phyloP scores from a whole-genome alignment of 2,113 vertebrate species.

The Nettapus auritus region DNA sequence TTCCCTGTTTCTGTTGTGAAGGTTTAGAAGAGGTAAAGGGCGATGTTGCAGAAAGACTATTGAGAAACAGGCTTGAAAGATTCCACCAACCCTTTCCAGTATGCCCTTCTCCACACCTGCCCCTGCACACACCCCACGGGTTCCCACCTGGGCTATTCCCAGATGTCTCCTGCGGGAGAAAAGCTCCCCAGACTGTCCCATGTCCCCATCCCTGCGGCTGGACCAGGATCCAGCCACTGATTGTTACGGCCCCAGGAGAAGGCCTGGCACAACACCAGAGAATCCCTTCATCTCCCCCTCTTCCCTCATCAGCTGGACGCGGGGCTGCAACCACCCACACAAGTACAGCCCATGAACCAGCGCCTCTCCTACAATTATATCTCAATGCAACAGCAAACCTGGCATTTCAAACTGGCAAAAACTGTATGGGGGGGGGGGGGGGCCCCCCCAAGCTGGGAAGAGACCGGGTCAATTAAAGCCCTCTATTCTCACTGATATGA shows the following conservation, averaged over 20 bases:
- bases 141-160: neutral
- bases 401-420: neutral
- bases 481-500: neutral
- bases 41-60: neutral
- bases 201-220: fast-evolving
- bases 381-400: neutral
- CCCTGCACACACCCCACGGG: neutral
- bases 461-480: neutral
- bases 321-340: neutral
- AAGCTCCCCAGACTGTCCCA: neutral
- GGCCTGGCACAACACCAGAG: neutral
- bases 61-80: neutral
- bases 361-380: neutral
- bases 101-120: neutral
- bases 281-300: neutral
- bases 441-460: neutral
- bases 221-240: neutral
- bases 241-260: neutral
- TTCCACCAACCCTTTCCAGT: neutral
- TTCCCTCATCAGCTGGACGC: neutral
- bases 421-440: fast-evolving
- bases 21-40: too few relatives aligned
- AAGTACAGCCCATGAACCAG: neutral
- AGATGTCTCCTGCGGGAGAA: neutral
- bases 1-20: neutral